A percentile compares a stretch with the other conserved stretches of the same genome.
Conservation (phyloP, 1,140 invertebrate species). For the Tigriopus japonicus region DNA sequence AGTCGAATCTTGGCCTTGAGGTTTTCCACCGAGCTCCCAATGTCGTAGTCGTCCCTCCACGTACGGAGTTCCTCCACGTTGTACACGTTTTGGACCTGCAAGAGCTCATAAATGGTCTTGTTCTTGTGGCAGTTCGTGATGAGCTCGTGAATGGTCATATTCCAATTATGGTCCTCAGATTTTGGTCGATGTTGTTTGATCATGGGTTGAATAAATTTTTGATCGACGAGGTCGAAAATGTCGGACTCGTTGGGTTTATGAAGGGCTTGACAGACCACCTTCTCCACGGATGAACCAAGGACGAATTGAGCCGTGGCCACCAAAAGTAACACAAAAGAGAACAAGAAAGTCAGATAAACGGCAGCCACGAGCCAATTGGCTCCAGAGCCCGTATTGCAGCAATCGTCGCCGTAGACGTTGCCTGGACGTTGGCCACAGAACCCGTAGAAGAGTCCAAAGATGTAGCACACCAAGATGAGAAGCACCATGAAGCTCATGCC, state of each 20-base stretch:
- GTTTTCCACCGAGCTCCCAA: conserved; percentile 1
- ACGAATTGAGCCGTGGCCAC: conserved; percentile 9
- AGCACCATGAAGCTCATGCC: conserved; percentile 7
- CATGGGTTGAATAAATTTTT: background rate
- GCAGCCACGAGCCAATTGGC: conserved; percentile 13
- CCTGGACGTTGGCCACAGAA: conserved; percentile 11
- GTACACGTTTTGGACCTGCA: conserved; percentile 3
- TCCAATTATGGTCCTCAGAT: background rate
- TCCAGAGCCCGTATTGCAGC: conserved; percentile 9
- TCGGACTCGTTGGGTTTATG: conserved; percentile 7
- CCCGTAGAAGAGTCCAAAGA: conserved; percentile 12
- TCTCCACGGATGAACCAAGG: background rate
- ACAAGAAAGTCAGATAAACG: conserved; percentile 9
- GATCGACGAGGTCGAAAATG: background rate
- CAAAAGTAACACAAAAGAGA: conserved; percentile 5
- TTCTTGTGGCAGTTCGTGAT: conserved; percentile 7
- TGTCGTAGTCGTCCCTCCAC: conserved; percentile 7
- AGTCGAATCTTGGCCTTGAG: conserved; percentile 10
- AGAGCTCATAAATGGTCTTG: conserved; percentile 4
- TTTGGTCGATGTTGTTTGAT: background rate
- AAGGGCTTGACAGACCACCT: conserved; percentile 2
- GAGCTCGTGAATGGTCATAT: background rate
- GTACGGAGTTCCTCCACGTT: background rate
- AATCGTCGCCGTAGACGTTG: conserved; percentile 7
- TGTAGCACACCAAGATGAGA: conserved; percentile 8